These are phyloP conservation scores for Leptopilina clavipes DNA, from an alignment of 1,140 invertebrate genomes.

Conservation along the genomic window DNA sequence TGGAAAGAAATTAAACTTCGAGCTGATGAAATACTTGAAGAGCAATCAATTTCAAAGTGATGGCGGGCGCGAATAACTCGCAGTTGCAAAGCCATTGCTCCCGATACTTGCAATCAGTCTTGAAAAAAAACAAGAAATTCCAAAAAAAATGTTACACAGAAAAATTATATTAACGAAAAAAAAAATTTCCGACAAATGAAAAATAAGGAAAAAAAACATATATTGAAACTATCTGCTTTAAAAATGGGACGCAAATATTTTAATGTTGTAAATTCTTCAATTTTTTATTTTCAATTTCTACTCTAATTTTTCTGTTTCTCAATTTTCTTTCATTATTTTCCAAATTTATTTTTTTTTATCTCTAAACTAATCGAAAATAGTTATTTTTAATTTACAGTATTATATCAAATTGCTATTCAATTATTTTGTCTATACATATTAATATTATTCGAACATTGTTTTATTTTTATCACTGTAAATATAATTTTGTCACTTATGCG, in stretches of 20 bases:
- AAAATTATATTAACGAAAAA: not conserved
- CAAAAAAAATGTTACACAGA: not conserved
- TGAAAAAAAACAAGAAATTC: conserved; percentile 44
- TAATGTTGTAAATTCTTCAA: too few relatives aligned
- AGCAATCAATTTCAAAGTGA: conserved; percentile 73
- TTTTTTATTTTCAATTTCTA: too few relatives aligned
- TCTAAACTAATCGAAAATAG: too few relatives aligned
- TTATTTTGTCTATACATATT: too few relatives aligned
- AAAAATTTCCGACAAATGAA: too few relatives aligned
- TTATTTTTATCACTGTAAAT: not conserved
- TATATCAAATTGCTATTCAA: not conserved
- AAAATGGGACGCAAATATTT: too few relatives aligned
- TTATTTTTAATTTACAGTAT: not conserved
- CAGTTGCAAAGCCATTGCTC: conserved; percentile 64
- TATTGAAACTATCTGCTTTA: too few relatives aligned
- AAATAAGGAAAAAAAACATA: too few relatives aligned
- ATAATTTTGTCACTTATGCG: too few relatives aligned
- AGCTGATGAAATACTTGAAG: conserved; percentile 80
- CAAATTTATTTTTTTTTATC: not conserved
- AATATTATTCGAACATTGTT: too few relatives aligned
- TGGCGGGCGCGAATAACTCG: conserved; percentile 71
- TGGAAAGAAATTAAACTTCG: conserved; percentile 89
- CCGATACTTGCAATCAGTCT: conserved; percentile 70
- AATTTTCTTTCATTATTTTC: not conserved
- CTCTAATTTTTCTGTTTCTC: too few relatives aligned